Base-by-base conservation (phyloP, 2,888 invertebrate genomes). In the Dugesia japonica region DNA sequence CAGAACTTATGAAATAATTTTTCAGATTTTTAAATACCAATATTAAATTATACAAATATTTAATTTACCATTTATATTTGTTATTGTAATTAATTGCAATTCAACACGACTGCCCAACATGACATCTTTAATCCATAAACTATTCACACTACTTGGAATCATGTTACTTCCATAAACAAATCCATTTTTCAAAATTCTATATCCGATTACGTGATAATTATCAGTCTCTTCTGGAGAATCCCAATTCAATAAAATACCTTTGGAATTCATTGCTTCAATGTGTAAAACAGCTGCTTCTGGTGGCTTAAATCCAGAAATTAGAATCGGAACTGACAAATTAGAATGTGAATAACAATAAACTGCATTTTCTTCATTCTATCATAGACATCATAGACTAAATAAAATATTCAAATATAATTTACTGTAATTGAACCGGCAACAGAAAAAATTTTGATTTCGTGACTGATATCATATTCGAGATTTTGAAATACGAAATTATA, bases 201-300 rank as follows among this genome's bases (percentile, higher is more conserved):
- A 85, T 28, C 84, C 84, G 17, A 83, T 83, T 26, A 84, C 81
- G n/a, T 79, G 79, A 15, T 82, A 83, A 78, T 84, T 84, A 13
- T 83, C 83, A 78, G 80, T 82, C 79, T 84, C 83, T 76, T 83
- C 83, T 0, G 84, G 84, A 31, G 81, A 81, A 79, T 82, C 81
- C 85, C 84, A 85, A 17, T 82, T 82, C 76, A 85, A 81, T 79
- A 84, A 84, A 74, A 85, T 81, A 1, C 84, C 84, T 28, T 83
- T 81, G 1, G 81, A 80, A 77, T 82, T 81, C 79, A 85, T 81
- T 7, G 83, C 82, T 75, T 84, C 84, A 15, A 85, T 80, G 13
- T 82, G 79, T 42, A 84, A 81, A 33, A 81, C 81, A n/a, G 84
- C 83, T 0, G 83, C 83, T 76, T 80, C 81, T 26, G 84, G 84